Evolutionary conservation across 1,140 invertebrate species (phyloP).

Genomic region (Rhopalosiphum padi): DNA sequence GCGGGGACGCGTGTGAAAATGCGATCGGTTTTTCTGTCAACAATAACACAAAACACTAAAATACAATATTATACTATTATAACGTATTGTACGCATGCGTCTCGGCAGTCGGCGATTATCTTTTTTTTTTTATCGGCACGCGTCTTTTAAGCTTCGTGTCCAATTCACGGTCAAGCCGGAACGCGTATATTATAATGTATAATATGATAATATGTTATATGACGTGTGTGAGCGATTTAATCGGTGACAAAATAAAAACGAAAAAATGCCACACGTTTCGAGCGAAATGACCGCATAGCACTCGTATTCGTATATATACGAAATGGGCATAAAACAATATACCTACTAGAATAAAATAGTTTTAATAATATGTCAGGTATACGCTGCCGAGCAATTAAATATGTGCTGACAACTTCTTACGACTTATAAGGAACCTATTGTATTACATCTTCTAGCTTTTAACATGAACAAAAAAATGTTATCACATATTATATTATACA

Average conservation of each 20-base stretch:
- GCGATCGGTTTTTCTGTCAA: neutral
- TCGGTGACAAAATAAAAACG: neutral
- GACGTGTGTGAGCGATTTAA: neutral
- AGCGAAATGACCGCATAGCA: neutral
- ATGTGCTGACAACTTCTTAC: too few species aligned
- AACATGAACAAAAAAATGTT: too few species aligned
- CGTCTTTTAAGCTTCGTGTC: neutral
- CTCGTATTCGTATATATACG: neutral
- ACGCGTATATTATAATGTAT: neutral
- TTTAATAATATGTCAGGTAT: too few species aligned
- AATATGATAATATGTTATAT: neutral
- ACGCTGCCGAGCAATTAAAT: too few species aligned
- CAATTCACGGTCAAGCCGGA: neutral
- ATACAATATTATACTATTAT: neutral
- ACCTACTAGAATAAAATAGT: too few species aligned
- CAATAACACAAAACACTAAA: neutral
- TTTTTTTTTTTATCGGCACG: slow-evolving; percentile 4
- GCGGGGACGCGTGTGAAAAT: neutral
- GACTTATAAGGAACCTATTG: too few species aligned
- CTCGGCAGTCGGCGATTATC: neutral
- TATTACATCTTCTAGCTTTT: too few species aligned
- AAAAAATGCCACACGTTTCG: neutral
- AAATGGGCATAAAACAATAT: too few species aligned
- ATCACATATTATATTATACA: too few species aligned
- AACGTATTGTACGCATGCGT: neutral